Base-by-base conservation (phyloP, 2,797 vertebrate species). In the Tapera naevia region DNA sequence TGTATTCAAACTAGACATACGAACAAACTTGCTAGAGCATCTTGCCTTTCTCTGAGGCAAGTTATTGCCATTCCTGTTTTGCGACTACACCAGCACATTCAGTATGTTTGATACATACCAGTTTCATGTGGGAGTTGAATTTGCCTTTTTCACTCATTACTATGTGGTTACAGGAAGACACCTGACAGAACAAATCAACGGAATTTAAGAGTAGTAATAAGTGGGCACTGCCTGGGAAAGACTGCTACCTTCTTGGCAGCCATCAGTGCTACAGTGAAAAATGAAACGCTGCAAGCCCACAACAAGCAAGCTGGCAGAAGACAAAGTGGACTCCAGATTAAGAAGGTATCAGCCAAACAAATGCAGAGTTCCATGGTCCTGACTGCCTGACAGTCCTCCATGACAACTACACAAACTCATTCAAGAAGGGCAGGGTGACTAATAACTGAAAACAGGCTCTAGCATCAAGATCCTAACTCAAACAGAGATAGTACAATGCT, bases 201-300 rank as follows among this genome's bases (percentile, higher is more conserved):
- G 10, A 74, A 56, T 27, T 19, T 14, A 72, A 80, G 75, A 28
- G 6, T 48, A 32, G 11, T 51, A 17, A 17, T 10, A 56, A 73
- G 46, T 11, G 27, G 39, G 53, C 2, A 39, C 25, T 1, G 4
- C 18, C n/a, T 1, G 0, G 25, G 1, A 7, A 61, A 39, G 10
- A 60, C 13, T 24, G 32, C 18, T 75, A 23, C 39, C 27, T 76
- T 9, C 48, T 56, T 48, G 57, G 65, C 11, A 88, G 23, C 39
- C 72, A 83, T n/a, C 51, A 62, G 37, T 13, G 2, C 56, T 41
- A n/a, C 35, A 35, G 17, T 18, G 19, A 46, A 79, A 89, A 81
- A 69, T 5, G 3, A 73, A 94, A 48, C 33, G 25, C 62, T 32
- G 23, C 46, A 41, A 50, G 46, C 24, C 27, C 2, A 3, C 41